Evolutionary conservation across 2,888 invertebrate species (phyloP).

Genomic region (Orgyia antiqua): DNA sequence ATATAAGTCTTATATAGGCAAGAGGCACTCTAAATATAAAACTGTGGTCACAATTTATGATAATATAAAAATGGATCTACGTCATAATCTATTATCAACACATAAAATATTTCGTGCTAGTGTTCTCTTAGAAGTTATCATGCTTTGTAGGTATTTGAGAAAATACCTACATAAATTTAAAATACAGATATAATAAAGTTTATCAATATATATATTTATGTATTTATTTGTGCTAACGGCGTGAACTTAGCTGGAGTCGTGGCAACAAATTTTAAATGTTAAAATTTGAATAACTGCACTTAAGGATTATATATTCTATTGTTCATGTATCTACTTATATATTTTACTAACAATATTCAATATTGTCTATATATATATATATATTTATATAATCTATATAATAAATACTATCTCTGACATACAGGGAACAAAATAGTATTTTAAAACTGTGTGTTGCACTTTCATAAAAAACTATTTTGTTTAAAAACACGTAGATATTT

Average conservation of each 20-base stretch:
- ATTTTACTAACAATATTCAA: conserved; percentile 57
- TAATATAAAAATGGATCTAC: conserved; percentile 73
- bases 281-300: conserved; percentile 80
- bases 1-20: conserved; percentile 79
- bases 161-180: conserved; percentile 43
- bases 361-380: conserved; percentile 77
- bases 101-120: conserved; percentile 67
- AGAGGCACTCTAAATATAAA: conserved; percentile 82
- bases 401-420: conserved; percentile 81
- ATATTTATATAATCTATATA: conserved; percentile 78
- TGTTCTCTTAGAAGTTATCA: conserved; percentile 56
- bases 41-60: conserved; percentile 77
- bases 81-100: conserved; percentile 57
- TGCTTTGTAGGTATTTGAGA: conserved; percentile 55
- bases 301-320: conserved; percentile 58
- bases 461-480: conserved; percentile 76
- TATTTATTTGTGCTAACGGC: conserved; percentile 69
- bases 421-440: conserved; percentile 76
- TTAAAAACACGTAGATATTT: conserved; percentile 75
- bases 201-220: conserved; percentile 21
- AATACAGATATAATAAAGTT: conserved; percentile 32
- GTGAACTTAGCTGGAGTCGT: conserved; percentile 65
- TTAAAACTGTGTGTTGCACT: conserved; percentile 66
- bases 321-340: conserved; percentile 44
- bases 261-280: conserved; percentile 69